These are phyloP conservation scores for Grapholita molesta DNA, from an alignment of 1,140 invertebrate species.

Conservation along the genomic window DNA sequence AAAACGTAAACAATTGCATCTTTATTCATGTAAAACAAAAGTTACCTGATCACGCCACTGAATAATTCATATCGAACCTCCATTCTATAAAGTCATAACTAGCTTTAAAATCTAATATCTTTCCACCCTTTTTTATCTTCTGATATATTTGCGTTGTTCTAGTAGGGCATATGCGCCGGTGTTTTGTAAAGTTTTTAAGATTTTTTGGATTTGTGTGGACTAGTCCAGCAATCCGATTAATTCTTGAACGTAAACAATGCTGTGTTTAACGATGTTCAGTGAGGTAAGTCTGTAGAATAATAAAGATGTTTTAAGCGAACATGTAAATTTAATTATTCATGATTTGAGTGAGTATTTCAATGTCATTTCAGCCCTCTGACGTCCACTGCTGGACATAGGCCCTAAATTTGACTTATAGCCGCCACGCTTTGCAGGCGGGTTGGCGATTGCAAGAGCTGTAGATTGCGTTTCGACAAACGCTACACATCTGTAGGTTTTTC, in stretches of 20 bases:
- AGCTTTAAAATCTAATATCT: neutral
- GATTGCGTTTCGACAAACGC: too few relatives aligned
- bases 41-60: neutral
- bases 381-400: too few relatives aligned
- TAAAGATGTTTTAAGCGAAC: neutral
- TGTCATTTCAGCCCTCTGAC: too few relatives aligned
- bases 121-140: neutral
- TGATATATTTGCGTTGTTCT: neutral
- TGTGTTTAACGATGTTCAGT: neutral
- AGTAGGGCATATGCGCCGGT: neutral
- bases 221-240: neutral
- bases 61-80: neutral
- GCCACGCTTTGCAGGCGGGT: too few relatives aligned
- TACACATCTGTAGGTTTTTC: too few relatives aligned
- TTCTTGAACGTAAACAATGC: neutral
- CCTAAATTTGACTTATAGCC: too few relatives aligned
- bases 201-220: neutral
- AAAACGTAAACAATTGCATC: neutral
- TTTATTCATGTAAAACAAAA: constrained; percentile 3
- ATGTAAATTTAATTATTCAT: neutral
- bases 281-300: neutral
- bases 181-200: neutral
- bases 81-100: neutral
- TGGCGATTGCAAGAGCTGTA: too few relatives aligned
- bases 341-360: neutral